These are phyloP conservation scores for Metalampra italica DNA, from an alignment of 2,888 invertebrate genomes.

Conservation along the genomic window DNA sequence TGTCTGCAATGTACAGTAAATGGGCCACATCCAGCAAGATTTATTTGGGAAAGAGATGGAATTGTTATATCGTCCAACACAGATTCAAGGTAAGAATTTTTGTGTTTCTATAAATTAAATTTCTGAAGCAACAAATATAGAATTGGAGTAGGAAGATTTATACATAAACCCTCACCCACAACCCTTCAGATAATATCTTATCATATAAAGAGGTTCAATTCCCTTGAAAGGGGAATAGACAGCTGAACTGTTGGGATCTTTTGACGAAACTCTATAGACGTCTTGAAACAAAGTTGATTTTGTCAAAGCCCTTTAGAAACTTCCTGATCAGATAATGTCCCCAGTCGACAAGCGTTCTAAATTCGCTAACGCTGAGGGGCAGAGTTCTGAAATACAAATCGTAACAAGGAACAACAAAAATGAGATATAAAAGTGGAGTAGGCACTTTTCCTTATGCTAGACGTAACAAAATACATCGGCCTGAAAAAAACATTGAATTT, in stretches of 20 bases:
- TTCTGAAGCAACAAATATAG: too few relatives aligned
- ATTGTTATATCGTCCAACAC: slow-evolving; percentile 66
- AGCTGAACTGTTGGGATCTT: slow-evolving; percentile 1
- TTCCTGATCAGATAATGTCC: neutral
- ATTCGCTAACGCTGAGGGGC: neutral
- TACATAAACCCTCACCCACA: neutral
- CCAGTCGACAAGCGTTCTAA: neutral
- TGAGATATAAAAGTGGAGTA: too few relatives aligned
- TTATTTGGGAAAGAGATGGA: slow-evolving; percentile 70
- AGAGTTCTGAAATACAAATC: neutral
- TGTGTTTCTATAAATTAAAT: neutral
- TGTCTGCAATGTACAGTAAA: slow-evolving; percentile 63
- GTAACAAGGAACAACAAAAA: neutral
- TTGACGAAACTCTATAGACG: neutral
- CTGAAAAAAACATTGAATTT: too few relatives aligned
- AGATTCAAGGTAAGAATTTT: slow-evolving; percentile 56
- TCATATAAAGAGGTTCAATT: neutral
- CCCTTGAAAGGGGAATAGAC: neutral
- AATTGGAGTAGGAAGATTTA: too few relatives aligned
- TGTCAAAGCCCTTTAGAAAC: neutral
- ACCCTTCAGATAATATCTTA: neutral
- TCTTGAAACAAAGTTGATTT: slow-evolving; percentile 1
- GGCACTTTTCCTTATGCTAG: too few relatives aligned
- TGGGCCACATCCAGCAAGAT: slow-evolving; percentile 62
- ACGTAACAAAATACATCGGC: too few relatives aligned